Conservation (phyloP, 2,797 vertebrate species). For the Propithecus deckenii region DNA sequence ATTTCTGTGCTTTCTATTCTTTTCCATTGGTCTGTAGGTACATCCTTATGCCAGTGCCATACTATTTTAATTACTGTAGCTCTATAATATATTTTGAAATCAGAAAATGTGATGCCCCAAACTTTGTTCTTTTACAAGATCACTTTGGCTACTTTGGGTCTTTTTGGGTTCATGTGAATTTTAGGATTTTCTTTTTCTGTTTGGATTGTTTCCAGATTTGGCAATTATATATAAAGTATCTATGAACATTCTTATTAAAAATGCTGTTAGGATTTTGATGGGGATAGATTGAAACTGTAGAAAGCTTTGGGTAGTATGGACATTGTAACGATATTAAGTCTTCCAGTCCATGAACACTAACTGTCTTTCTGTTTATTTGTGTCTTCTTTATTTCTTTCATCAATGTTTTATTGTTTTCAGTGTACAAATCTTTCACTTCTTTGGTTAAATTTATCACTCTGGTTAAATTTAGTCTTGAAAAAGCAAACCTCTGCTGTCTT, state of each 20-base stretch:
- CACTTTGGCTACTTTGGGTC: neutral
- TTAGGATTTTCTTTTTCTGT: neutral
- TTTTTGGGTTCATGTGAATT: neutral
- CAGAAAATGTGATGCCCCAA: neutral
- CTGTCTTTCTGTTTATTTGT: neutral
- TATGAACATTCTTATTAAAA: neutral
- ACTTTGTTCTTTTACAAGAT: neutral
- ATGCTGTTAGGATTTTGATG: neutral
- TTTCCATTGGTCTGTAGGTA: neutral
- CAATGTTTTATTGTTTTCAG: neutral
- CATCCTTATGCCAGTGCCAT: neutral
- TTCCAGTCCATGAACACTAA: neutral
- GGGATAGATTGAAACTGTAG: neutral
- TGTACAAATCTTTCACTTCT: neutral
- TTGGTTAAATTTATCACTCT: neutral
- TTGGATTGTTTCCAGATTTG: neutral
- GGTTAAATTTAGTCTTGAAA: neutral
- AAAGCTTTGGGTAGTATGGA: neutral
- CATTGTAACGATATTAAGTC: neutral
- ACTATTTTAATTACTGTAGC: neutral
- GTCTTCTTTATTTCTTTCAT: neutral
- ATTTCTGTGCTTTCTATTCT: neutral
- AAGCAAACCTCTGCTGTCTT: neutral
- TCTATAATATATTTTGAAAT: neutral
- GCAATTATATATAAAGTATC: neutral